phyloP scores from a whole-genome alignment of 2,113 vertebrate species.

The Picathartes gymnocephalus region DNA sequence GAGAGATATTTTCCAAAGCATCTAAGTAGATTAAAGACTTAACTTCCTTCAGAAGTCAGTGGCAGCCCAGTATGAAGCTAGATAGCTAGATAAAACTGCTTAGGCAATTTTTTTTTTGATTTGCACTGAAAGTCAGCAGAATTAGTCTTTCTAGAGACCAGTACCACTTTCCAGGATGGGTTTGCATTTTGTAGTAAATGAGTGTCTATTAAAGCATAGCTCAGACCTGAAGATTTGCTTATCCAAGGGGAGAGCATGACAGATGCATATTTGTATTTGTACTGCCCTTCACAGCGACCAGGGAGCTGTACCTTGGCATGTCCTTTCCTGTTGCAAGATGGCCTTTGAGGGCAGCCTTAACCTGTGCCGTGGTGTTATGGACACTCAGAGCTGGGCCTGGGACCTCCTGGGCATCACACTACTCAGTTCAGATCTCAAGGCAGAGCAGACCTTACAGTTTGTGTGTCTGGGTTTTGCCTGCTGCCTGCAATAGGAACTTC shows the following conservation, averaged over 20 bases:
- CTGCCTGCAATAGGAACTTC: not conserved
- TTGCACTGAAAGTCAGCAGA: not conserved
- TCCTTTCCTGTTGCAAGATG: fast-evolving
- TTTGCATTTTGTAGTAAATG: not conserved
- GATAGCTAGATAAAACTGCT: not conserved
- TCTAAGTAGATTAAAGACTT: conserved; percentile 45
- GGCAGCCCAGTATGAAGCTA: not conserved
- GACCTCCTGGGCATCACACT: not conserved
- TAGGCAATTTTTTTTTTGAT: not conserved
- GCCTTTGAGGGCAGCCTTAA: not conserved
- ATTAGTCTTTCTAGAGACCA: not conserved
- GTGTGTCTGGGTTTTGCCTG: not conserved
- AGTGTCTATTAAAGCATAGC: not conserved
- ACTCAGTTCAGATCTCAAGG: not conserved
- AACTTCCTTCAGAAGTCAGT: conserved; percentile 1
- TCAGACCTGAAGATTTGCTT: not conserved
- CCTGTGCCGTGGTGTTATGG: not conserved
- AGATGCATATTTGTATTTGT: not conserved
- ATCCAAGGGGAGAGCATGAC: not conserved
- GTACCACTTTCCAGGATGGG: not conserved
- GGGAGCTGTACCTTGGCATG: not conserved
- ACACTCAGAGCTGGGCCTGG: fast-evolving
- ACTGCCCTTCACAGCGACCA: fast-evolving
- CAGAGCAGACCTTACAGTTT: not conserved
- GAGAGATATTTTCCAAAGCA: conserved; percentile 3